Evolutionary conservation across 2,888 invertebrate genomes (phyloP), one percentile per base, ranked within the genome.

Genomic region (Malthinus flaveolus): DNA sequence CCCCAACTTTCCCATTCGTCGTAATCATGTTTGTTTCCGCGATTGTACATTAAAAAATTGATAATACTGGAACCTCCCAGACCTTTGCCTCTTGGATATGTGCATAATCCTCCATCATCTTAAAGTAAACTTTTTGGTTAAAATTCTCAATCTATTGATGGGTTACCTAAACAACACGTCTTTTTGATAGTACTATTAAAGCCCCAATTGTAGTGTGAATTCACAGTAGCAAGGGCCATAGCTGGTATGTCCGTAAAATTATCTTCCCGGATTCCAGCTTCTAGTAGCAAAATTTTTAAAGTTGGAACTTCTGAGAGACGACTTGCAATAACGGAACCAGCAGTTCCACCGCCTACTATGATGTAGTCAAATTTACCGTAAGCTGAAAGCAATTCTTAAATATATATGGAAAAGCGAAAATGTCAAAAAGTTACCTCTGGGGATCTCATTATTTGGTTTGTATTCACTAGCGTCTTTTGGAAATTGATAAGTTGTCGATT

Each of bases 201-300:
- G 3, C 37, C 46, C 58, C 58, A 58, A 46, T 58, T 53, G 32
- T 53, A 53, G 7, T 32, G 32, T 1, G 32, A 10, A 7, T 9
- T 9, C 12, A 12, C 12, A 5, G 32, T 32, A 3, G 33, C 39
- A 1, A 11, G 1, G 7, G 23, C 23, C 58, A 58, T 58, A 6
- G 37, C 56, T 11, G 58, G 58, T 1, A 58, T 58, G 23, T 53
- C 47, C 3, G 42, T 42, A 15, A 58, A 58, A 8, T 58, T 34
- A 11, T 33, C 48, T 53, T 47, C 58, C n/a, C 12, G 31, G 10
- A 7, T 3, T 10, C 58, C 58, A 1, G 58, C 58, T 39, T 58
- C 58, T 33, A 58, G 10, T 12, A 53, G 49, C 15, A 58, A 34
- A 31, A 53, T 34, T 13, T 7, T 46, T 33, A 39, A 53, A 1